Conservation (phyloP, 2,888 invertebrate genomes). For the Leptinotarsa juncta region DNA sequence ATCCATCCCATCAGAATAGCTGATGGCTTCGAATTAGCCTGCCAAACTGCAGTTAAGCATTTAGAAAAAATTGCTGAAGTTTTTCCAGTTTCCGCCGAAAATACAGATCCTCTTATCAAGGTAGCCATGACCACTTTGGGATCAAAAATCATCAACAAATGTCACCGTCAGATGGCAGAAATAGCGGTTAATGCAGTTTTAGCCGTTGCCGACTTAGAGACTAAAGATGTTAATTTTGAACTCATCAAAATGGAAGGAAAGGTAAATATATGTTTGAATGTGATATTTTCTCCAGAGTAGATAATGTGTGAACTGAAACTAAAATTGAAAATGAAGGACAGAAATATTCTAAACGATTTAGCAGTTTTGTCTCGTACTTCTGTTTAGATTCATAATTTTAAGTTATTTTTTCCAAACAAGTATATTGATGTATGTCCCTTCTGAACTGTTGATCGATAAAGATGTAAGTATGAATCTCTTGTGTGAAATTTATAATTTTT, state of each 20-base stretch:
- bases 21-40: conserved; percentile 98
- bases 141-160: conserved; percentile 98
- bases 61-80: conserved; percentile 89
- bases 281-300: not conserved
- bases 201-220: conserved; percentile 93
- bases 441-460: no score
- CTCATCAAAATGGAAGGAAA: conserved; percentile 98
- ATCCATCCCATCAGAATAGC: conserved; percentile 99
- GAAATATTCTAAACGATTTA: no score
- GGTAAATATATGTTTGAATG: conserved; percentile 64
- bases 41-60: conserved; percentile 86
- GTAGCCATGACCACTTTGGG: conserved; percentile 99
- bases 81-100: conserved; percentile 86
- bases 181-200: conserved; percentile 98
- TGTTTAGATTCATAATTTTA: no score
- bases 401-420: no score
- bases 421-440: no score
- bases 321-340: no score
- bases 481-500: no score
- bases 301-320: not conserved
- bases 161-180: conserved; percentile 97
- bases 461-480: no score
- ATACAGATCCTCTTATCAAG: conserved; percentile 89
- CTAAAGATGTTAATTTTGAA: conserved; percentile 98
- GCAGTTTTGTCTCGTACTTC: no score